Percentiles rank a stretch among this genome's conserved stretches.
Evolutionary conservation across 2,888 invertebrate species (phyloP).

Genomic region (Allygus modestus): DNA sequence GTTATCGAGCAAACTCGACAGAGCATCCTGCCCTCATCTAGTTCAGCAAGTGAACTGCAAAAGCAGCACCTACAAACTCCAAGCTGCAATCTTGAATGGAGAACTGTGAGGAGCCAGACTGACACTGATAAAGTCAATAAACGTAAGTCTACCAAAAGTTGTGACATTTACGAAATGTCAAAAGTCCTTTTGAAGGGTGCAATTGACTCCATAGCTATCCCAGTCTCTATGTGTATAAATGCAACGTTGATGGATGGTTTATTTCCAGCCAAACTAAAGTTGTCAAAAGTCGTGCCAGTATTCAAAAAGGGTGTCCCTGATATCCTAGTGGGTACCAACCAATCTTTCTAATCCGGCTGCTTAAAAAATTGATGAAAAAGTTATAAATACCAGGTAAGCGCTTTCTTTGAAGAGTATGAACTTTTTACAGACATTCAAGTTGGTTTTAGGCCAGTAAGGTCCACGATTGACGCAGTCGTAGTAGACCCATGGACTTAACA

Average conservation of each 20-base stretch:
- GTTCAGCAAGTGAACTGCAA: too few species aligned
- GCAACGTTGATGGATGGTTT: background rate
- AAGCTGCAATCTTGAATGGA: background rate
- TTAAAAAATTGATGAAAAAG: background rate
- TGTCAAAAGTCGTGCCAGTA: too few species aligned
- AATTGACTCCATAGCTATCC: background rate
- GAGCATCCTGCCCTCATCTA: background rate
- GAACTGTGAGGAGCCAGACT: background rate
- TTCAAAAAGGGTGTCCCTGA: conserved; percentile 12
- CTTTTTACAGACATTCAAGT: too few species aligned
- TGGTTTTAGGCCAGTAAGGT: conserved; percentile 29
- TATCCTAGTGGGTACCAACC: background rate
- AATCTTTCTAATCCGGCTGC: conserved; percentile 7
- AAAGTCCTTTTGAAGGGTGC: background rate
- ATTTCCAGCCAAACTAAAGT: conserved; percentile 28
- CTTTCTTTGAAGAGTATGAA: conserved; percentile 4
- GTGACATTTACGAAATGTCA: conserved; percentile 5
- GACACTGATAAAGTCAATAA: background rate
- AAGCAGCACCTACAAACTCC: background rate
- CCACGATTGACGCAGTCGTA: conserved; percentile 37
- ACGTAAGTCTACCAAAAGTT: background rate
- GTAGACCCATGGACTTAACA: background rate
- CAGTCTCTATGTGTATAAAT: conserved; percentile 16
- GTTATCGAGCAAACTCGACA: background rate
- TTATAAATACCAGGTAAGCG: conserved; percentile 2